Evolutionary conservation across 2,888 invertebrate species (phyloP).

Genomic region (Dorcus hopei): DNA sequence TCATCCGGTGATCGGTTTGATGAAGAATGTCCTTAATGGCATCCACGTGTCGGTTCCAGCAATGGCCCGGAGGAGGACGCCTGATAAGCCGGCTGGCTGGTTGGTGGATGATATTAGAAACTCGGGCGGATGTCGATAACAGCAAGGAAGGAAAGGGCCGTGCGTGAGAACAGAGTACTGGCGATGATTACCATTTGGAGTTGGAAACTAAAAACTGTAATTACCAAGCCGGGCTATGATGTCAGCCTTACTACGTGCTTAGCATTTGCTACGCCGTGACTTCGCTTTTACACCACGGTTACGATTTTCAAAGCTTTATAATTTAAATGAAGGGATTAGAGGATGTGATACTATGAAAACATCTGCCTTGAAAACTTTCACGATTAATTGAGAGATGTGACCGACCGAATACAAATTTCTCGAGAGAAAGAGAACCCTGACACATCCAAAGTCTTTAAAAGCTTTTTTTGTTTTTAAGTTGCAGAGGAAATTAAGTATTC

Average conservation of each 20-base stretch:
- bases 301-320: background rate
- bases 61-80: constrained; percentile 20
- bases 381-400: background rate
- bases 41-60: constrained; percentile 5
- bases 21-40: background rate
- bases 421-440: too few relatives aligned
- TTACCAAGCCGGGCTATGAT: constrained; percentile 34
- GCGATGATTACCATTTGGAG: constrained; percentile 37
- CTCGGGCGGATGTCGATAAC: constrained; percentile 33
- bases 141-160: constrained; percentile 24
- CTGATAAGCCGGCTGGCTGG: constrained; percentile 19
- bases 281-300: constrained; percentile 3
- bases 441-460: background rate
- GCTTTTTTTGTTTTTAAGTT: too few relatives aligned
- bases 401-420: background rate
- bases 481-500: too few relatives aligned
- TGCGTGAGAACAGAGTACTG: constrained; percentile 36
- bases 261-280: constrained; percentile 10
- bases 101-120: constrained; percentile 22
- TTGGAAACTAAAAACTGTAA: constrained; percentile 40
- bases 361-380: background rate
- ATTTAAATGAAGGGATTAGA: too few relatives aligned
- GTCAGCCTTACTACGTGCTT: constrained; percentile 30
- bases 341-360: too few relatives aligned
- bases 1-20: too few relatives aligned